phyloP scores from a whole-genome alignment of 2,888 invertebrate species.

The Acrobasis consociella region DNA sequence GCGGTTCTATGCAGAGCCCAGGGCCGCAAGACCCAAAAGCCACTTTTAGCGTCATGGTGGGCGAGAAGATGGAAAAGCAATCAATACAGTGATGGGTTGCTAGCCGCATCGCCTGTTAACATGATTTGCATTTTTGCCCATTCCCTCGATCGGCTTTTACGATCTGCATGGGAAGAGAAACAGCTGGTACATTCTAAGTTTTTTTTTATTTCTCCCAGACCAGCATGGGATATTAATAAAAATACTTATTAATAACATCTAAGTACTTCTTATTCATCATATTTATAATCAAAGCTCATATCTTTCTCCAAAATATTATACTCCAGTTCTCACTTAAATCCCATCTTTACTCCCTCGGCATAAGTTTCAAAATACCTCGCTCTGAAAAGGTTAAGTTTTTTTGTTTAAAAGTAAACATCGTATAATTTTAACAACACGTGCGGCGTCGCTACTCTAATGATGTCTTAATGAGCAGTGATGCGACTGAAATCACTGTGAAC shows the following conservation, averaged over 20 bases:
- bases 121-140: too few species aligned
- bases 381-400: not conserved
- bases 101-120: too few species aligned
- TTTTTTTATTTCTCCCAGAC: too few species aligned
- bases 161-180: too few species aligned
- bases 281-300: not conserved
- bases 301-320: not conserved
- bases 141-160: too few species aligned
- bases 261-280: not conserved
- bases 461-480: slow-evolving; percentile 22
- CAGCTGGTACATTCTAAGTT: too few species aligned
- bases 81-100: too few species aligned
- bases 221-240: too few species aligned
- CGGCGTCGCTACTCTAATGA: slow-evolving; percentile 18
- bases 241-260: not conserved
- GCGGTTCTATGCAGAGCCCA: too few species aligned
- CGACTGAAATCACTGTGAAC: slow-evolving; percentile 7
- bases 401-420: not conserved
- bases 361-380: not conserved
- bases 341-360: not conserved
- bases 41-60: too few species aligned
- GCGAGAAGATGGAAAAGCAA: too few species aligned
- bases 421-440: slow-evolving; percentile 15
- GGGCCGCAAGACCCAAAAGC: too few species aligned
- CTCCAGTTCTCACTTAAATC: not conserved